These are phyloP conservation scores for Mystacides longicornis DNA, from an alignment of 2,888 invertebrate genomes.

Conservation along the genomic window DNA sequence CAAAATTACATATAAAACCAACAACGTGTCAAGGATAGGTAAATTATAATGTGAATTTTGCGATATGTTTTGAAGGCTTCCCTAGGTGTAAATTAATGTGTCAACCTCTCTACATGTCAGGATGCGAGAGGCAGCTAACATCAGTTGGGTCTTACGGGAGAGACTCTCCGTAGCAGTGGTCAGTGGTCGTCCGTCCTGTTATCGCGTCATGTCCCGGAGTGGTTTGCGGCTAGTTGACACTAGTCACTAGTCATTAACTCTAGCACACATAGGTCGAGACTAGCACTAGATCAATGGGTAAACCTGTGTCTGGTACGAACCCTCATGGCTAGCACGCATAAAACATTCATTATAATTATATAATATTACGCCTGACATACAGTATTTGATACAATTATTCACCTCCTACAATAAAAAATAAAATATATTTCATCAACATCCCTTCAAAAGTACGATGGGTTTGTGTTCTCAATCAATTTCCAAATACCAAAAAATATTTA, in stretches of 20 bases:
- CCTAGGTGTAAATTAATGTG: background rate
- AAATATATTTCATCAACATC: too few relatives aligned
- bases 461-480: too few relatives aligned
- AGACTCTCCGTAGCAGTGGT: background rate
- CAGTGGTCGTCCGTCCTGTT: background rate
- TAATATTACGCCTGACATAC: background rate
- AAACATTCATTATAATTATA: background rate
- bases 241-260: background rate
- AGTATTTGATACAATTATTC: too few relatives aligned
- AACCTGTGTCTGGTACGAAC: background rate
- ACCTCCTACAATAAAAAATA: too few relatives aligned
- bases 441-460: too few relatives aligned
- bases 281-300: constrained; percentile 1
- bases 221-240: background rate
- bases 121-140: background rate
- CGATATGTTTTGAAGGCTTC: too few relatives aligned
- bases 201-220: background rate
- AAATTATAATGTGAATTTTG: too few relatives aligned
- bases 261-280: background rate
- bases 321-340: constrained; percentile 1
- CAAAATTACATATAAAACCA: too few relatives aligned
- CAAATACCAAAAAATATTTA: too few relatives aligned
- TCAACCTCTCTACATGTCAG: background rate
- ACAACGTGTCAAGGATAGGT: too few relatives aligned
- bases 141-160: background rate